Percentiles rank a stretch among this genome's conserved stretches.
These are phyloP conservation scores for Eudasyphora cyanicolor DNA, from an alignment of 2,888 invertebrate genomes.

Conservation along the genomic window DNA sequence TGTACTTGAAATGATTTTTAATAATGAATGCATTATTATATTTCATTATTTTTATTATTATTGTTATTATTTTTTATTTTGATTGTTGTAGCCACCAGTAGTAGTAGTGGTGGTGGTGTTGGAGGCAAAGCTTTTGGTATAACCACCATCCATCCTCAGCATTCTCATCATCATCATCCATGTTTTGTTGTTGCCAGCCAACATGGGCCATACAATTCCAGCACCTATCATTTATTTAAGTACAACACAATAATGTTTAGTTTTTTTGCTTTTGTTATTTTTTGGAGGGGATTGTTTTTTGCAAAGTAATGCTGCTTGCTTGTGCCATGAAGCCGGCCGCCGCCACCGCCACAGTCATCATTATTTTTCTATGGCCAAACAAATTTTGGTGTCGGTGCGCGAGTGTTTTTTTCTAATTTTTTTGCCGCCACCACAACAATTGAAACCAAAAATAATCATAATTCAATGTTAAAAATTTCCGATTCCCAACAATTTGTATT, in stretches of 20 bases:
- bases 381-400: background rate
- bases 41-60: slow-evolving; percentile 16
- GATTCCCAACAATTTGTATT: slow-evolving; percentile 27
- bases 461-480: slow-evolving; percentile 31
- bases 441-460: slow-evolving; percentile 20
- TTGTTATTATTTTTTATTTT: background rate
- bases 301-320: slow-evolving; percentile 23
- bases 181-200: background rate
- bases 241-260: background rate
- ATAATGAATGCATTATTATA: slow-evolving; percentile 35
- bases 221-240: slow-evolving; percentile 26
- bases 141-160: background rate
- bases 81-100: background rate
- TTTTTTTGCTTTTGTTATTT: slow-evolving; percentile 1
- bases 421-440: background rate
- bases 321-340: background rate
- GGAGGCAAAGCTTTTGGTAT: background rate
- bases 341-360: background rate
- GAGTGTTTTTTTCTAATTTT: slow-evolving; percentile 5
- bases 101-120: background rate
- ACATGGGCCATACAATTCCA: background rate
- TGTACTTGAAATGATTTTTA: slow-evolving; percentile 62
- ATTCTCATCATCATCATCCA: background rate
- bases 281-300: background rate
- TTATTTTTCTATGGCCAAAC: background rate